A percentile compares a stretch with the other conserved stretches of the same genome.
Conservation (phyloP, 2,888 invertebrate genomes). For the Ectropis crepuscularia region DNA sequence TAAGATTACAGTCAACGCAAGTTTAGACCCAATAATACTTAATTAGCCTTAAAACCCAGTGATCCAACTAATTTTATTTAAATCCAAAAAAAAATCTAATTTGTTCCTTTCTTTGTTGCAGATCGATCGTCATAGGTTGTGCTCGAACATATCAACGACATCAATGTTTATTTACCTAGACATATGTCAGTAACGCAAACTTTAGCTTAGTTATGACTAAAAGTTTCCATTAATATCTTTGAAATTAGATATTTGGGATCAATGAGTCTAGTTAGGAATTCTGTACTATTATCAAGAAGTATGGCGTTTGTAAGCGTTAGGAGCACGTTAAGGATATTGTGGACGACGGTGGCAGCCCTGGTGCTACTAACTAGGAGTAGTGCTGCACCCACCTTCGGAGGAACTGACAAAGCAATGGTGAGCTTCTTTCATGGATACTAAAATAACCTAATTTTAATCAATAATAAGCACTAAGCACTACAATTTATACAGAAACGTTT, state of each 20-base stretch:
- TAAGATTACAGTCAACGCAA: no score
- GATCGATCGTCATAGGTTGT: slow-evolving; percentile 59
- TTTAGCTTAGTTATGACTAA: slow-evolving; percentile 57
- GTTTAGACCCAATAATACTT: no score
- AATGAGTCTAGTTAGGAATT: slow-evolving; percentile 66
- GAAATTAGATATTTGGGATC: slow-evolving; percentile 58
- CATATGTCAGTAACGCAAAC: slow-evolving; percentile 59
- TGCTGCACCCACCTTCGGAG: slow-evolving; percentile 75
- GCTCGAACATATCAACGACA: slow-evolving; percentile 59
- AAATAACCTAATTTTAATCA: neutral
- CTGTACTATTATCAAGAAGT: slow-evolving; percentile 54
- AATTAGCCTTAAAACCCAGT: no score
- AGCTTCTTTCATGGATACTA: slow-evolving; percentile 46
- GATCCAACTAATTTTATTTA: no score
- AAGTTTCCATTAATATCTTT: slow-evolving; percentile 65
- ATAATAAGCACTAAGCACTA: no score
- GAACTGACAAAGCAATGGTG: slow-evolving; percentile 78
- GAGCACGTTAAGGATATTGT: slow-evolving; percentile 68
- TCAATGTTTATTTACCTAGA: slow-evolving; percentile 54
- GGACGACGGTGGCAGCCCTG: slow-evolving; percentile 62
- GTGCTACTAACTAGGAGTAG: slow-evolving; percentile 68
- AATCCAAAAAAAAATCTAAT: slow-evolving; percentile 2
- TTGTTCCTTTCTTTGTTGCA: slow-evolving; percentile 64
- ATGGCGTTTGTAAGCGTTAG: slow-evolving; percentile 70
- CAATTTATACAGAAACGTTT: no score